A percentile compares a stretch with the other conserved stretches of the same genome.
Conservation (phyloP, 1,140 invertebrate species). For the Ceratina calcarata region DNA sequence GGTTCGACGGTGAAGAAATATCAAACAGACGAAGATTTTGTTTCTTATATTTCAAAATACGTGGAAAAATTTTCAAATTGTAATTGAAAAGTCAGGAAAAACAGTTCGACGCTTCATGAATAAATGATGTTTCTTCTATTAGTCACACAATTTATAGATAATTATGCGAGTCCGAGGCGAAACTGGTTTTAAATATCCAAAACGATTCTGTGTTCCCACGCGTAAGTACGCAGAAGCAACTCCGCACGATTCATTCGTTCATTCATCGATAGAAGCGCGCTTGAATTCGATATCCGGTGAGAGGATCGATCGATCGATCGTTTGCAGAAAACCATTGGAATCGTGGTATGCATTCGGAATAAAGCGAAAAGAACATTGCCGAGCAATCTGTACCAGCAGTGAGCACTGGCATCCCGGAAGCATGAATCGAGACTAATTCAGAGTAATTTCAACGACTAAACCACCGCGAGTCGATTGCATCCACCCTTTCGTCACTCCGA, state of each 20-base stretch:
- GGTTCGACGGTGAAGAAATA: no score
- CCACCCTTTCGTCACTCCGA: background rate
- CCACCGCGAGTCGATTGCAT: background rate
- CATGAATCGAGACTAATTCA: constrained; percentile 10
- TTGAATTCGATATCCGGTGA: constrained; percentile 10
- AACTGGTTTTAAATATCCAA: background rate
- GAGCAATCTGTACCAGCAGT: background rate
- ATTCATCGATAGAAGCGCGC: constrained; percentile 22
- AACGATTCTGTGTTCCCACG: background rate
- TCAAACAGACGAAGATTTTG: no score
- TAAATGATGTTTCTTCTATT: background rate
- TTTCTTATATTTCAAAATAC: no score
- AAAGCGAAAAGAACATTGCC: background rate
- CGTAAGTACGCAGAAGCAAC: background rate
- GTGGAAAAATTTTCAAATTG: no score
- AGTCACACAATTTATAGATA: no score
- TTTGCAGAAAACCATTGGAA: background rate
- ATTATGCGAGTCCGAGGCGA: no score
- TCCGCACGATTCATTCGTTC: background rate
- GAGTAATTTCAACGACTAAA: constrained; percentile 1
- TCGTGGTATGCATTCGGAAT: background rate
- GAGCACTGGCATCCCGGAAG: constrained; percentile 15
- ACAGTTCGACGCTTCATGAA: no score
- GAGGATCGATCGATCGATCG: constrained; percentile 19
- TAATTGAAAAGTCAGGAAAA: no score